These are phyloP conservation scores for Mamestra brassicae DNA, from an alignment of 2,888 invertebrate genomes.

Conservation along the genomic window DNA sequence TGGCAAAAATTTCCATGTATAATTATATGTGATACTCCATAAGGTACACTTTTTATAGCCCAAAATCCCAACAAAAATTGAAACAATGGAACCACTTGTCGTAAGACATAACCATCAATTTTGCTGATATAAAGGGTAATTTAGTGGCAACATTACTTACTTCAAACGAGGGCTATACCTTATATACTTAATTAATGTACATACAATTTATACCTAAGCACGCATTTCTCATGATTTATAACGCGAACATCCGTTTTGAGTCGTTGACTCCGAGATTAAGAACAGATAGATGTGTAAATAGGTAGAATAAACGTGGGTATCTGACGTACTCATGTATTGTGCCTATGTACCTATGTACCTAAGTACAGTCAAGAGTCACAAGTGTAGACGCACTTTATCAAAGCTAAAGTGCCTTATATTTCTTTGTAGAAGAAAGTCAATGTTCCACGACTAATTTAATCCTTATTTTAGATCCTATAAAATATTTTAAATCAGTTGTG, in stretches of 20 bases:
- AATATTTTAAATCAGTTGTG: not conserved
- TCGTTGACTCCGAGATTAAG: constrained; percentile 63
- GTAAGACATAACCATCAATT: constrained; percentile 29
- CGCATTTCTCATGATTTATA: constrained; percentile 64
- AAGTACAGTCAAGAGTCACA: constrained; percentile 18
- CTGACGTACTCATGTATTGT: constrained; percentile 35
- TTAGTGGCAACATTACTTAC: constrained; percentile 59
- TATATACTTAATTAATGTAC: constrained; percentile 61
- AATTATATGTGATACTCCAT: constrained; percentile 21
- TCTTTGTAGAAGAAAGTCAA: not conserved
- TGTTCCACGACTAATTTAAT: not conserved
- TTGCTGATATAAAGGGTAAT: constrained; percentile 33
- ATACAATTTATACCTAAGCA: constrained; percentile 48
- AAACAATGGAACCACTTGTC: constrained; percentile 36
- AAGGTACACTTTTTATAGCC: not conserved
- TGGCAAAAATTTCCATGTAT: constrained; percentile 9
- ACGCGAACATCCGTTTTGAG: constrained; percentile 60
- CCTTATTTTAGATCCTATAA: too few species aligned
- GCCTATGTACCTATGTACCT: constrained; percentile 46
- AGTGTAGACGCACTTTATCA: not conserved
- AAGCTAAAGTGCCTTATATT: not conserved
- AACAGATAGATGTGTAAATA: constrained; percentile 57
- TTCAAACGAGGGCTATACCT: constrained; percentile 52
- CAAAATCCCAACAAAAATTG: constrained; percentile 14
- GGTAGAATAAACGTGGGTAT: constrained; percentile 54